Base-by-base conservation (phyloP, 1,140 invertebrate species). In the Zaprionus lachaisei region DNA sequence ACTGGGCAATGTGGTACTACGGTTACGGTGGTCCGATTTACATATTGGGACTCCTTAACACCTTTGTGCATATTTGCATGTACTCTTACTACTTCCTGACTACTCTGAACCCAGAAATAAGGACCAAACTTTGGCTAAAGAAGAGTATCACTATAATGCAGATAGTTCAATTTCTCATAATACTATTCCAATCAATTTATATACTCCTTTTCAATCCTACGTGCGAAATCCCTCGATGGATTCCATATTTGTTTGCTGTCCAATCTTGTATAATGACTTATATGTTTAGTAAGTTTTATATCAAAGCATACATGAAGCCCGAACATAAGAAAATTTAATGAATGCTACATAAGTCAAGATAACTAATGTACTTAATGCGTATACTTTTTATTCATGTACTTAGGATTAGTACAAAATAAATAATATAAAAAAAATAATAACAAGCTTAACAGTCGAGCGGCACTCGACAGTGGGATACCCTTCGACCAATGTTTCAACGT, bases 211-310 rank as follows among this genome's bases (percentile, higher is more conserved):
- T 96, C 95, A 77, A 72, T 93, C 94, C 22, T 0, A 94, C 94
- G 20, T 98, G 97, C 91, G 93, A 94, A 37, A 97, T 96, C 82
- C 96, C 96, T 0, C 92, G 94, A 0, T 92, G 93, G 2, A 44
- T 95, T 34, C 94, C 95, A 78, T 91, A 95, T 28, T 94, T 95
- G 2, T 95, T 95, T n/a, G 1, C 49, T 70, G 12, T 55, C 15
- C 17, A 11, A 4, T 1, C 2, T 0, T 5, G 7, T 22, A 2
- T 54, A 4, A 96, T 98, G 94, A 94, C 97, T n/a, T 87, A 95
- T 66, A 94, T 98, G 38, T 98, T 98, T 91, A 94, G 94, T 1
- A 95, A 98, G 62, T 98, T 98, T 93, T 98, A 98, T 91, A 70
- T 72, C 20, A 41, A 73, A 4, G 34, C 67, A 4, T 89, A 83